Evolutionary conservation across 2,888 invertebrate genomes (phyloP).

Genomic region (Erannis defoliaria): DNA sequence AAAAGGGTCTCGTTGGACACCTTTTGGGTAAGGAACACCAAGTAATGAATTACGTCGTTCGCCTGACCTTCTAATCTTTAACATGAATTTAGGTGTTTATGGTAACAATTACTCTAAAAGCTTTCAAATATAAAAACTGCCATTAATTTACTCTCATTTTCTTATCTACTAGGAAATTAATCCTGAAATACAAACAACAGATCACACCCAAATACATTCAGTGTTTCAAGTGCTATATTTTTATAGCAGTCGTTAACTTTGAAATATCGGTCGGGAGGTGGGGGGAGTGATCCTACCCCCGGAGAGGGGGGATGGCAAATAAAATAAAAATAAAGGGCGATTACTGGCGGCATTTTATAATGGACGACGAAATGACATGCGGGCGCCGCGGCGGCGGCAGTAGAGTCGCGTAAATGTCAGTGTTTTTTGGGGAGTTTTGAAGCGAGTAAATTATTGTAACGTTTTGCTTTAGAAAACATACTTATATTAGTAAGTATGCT

Average conservation of each 20-base stretch:
- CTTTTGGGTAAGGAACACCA: too few species aligned
- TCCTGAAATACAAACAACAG: slow-evolving; percentile 50
- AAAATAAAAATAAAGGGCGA: slow-evolving; percentile 86
- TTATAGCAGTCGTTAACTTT: slow-evolving; percentile 85
- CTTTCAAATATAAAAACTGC: slow-evolving; percentile 18
- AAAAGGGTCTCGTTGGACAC: too few species aligned
- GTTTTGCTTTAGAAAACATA: not conserved
- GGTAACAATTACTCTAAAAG: slow-evolving; percentile 18
- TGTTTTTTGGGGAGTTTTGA: slow-evolving; percentile 27
- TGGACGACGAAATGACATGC: slow-evolving; percentile 83
- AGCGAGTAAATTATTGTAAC: not conserved
- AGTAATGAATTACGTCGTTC: too few species aligned
- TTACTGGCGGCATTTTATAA: slow-evolving; percentile 85
- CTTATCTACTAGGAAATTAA: slow-evolving; percentile 35
- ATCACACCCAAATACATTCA: slow-evolving; percentile 65
- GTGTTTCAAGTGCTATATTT: slow-evolving; percentile 79
- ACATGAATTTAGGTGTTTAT: not conserved
- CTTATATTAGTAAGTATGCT: not conserved
- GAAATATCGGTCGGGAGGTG: slow-evolving; percentile 77
- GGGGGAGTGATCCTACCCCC: slow-evolving; percentile 45
- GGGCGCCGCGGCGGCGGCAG: slow-evolving; percentile 74
- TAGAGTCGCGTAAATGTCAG: slow-evolving; percentile 51
- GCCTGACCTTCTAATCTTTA: too few species aligned
- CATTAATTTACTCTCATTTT: slow-evolving; percentile 15
- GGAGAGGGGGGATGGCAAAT: slow-evolving; percentile 71